Conservation (phyloP, 2,888 invertebrate species). For the Fragum whitleyi region DNA sequence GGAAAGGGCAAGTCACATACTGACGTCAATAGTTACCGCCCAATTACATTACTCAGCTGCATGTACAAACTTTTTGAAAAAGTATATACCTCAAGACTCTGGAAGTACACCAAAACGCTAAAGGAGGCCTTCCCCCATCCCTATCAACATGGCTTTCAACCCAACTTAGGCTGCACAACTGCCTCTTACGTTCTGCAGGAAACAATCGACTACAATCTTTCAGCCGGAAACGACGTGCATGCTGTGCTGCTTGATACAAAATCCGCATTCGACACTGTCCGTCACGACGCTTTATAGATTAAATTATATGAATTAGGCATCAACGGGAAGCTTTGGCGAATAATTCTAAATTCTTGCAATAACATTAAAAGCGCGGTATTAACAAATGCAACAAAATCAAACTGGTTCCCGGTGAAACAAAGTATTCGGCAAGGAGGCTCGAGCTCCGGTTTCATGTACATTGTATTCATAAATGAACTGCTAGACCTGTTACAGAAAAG, state of each 20-base stretch:
- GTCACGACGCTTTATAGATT: not conserved
- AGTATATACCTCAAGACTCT: not conserved
- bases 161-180: not conserved
- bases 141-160: not conserved
- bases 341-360: not conserved
- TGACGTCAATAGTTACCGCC: not conserved
- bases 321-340: not conserved
- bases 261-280: not conserved
- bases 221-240: not conserved
- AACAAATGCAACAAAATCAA: not conserved
- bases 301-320: not conserved
- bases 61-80: not conserved
- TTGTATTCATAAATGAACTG: not conserved
- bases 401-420: not conserved
- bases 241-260: not conserved
- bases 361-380: not conserved
- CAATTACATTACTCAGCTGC: not conserved
- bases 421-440: constrained; percentile 6
- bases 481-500: not conserved
- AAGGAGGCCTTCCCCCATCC: not conserved
- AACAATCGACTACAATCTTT: not conserved
- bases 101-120: not conserved
- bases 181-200: constrained; percentile 5
- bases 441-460: constrained; percentile 1
- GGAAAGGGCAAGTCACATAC: not conserved